phyloP scores from a whole-genome alignment of 2,113 vertebrate genomes.

The Carassius gibelio region DNA sequence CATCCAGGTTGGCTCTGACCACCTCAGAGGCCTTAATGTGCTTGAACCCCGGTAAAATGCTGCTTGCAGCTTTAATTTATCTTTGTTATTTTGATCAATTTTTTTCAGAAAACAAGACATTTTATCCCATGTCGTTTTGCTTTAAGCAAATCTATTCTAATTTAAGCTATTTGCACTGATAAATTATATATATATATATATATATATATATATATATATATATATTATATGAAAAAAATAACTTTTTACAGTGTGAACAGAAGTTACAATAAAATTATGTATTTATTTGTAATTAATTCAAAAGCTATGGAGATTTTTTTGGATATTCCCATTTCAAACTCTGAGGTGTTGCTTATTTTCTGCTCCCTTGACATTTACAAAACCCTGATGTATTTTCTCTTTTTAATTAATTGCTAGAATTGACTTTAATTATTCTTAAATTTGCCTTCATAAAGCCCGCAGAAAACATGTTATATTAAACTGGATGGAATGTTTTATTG shows the following conservation, averaged over 20 bases:
- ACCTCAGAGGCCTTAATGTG: too few relatives aligned
- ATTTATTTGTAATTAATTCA: not conserved
- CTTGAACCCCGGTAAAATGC: too few relatives aligned
- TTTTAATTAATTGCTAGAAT: not conserved
- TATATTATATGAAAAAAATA: too few relatives aligned
- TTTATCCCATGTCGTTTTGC: too few relatives aligned
- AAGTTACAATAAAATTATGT: not conserved
- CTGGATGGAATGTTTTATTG: too few relatives aligned
- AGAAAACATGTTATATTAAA: too few relatives aligned
- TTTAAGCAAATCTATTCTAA: not conserved
- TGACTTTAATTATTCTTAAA: too few relatives aligned
- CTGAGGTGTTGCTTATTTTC: not conserved
- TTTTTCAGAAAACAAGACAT: not conserved
- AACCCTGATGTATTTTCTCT: not conserved
- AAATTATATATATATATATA: too few relatives aligned
- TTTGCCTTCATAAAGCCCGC: too few relatives aligned
- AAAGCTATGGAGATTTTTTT: not conserved
- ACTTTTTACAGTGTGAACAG: not conserved
- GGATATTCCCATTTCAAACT: not conserved
- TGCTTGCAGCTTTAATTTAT: too few relatives aligned
- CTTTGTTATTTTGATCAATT: not conserved
- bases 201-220: too few relatives aligned
- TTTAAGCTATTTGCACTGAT: not conserved
- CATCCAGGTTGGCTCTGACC: too few relatives aligned
- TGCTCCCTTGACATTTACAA: not conserved